Evolutionary conservation across 2,797 vertebrate genomes (phyloP), one percentile per base, ranked within the genome.

Genomic region (Gambelia wislizenii): DNA sequence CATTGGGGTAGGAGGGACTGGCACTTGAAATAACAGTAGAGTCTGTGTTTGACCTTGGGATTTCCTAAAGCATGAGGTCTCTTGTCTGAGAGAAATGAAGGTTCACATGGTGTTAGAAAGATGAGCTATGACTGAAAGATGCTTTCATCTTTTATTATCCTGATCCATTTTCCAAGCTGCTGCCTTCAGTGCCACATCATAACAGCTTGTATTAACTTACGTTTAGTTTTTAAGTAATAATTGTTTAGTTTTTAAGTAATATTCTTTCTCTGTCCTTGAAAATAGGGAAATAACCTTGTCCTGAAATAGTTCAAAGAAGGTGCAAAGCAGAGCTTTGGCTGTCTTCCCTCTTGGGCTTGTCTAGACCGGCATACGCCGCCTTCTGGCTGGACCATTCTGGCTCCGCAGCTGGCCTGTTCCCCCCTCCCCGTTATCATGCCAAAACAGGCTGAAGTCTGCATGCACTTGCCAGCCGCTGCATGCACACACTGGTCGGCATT

Each of bases 1-100:
- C 75, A 91, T 87, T 92, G 83, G 67, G 67, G 7, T 14, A 9
- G 1, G 36, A 42, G 0, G 30, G 74, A 30, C 27, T 64, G 83
- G 39, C 59, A 25, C 20, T 87, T 93, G 90, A 89, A 92, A 87
- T 83, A 72, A 54, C 67, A 69, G 4, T 12, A 49, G 54, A 2
- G 74, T n/a, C 42, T 39, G 4, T 92, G 1, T 75, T 56, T 87
- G 39, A 25, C 12, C 27, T 84, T 79, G 61, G 74, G 20, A 33
- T 70, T 56, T 89, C 49, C 18, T 52, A 69, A 59, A 90, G 54
- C 14, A 88, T 44, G 61, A 8, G n/a, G 85, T 61, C 88, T 89
- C 84, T 88, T 16, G 6, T 69, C 20, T 78, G 36, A 79, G 6
- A 87, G 39, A n/a, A 92, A 91, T 76, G 1, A 2, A 91, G 82